Conservation (phyloP, 2,888 invertebrate genomes). For the Steinernema scapterisci region DNA sequence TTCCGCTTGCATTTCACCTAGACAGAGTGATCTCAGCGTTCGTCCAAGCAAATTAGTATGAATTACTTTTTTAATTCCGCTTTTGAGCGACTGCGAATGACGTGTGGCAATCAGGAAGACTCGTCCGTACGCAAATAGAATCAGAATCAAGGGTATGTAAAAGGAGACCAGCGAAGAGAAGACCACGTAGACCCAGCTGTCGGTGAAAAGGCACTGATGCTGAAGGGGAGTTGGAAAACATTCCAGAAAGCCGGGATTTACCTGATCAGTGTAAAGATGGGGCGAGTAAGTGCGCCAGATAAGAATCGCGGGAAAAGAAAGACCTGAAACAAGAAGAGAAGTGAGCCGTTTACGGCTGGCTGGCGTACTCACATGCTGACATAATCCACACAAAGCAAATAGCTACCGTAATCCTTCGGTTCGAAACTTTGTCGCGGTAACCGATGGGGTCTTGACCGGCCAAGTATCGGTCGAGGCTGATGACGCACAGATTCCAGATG, state of each 20-base stretch:
- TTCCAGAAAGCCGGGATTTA: constrained; percentile 17
- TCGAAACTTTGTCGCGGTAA: constrained; percentile 92
- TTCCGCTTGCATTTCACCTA: constrained; percentile 47
- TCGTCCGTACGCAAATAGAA: constrained; percentile 94
- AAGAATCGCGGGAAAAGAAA: constrained; percentile 93
- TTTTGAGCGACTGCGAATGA: constrained; percentile 56
- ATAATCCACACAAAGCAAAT: constrained; percentile 95
- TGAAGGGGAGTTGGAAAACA: constrained; percentile 40
- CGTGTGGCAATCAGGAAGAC: constrained; percentile 65
- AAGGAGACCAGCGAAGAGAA: constrained; percentile 97
- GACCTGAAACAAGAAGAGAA: constrained; percentile 68
- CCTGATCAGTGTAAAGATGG: constrained; percentile 54
- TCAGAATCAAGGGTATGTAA: constrained; percentile 91
- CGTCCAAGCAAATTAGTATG: neutral
- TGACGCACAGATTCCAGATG: constrained; percentile 94
- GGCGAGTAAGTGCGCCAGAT: constrained; percentile 73
- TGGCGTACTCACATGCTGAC: constrained; percentile 77
- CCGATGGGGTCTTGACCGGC: constrained; percentile 97
- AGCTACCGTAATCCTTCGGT: constrained; percentile 81
- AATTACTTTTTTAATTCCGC: constrained; percentile 62
- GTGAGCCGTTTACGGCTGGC: neutral
- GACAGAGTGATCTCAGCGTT: neutral
- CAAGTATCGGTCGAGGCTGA: constrained; percentile 79
- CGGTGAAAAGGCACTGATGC: constrained; percentile 84
- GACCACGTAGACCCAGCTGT: constrained; percentile 91